Evolutionary conservation across 2,888 invertebrate species (phyloP), one percentile per base, ranked within the genome.

Genomic region (Drosophila quinaria): DNA sequence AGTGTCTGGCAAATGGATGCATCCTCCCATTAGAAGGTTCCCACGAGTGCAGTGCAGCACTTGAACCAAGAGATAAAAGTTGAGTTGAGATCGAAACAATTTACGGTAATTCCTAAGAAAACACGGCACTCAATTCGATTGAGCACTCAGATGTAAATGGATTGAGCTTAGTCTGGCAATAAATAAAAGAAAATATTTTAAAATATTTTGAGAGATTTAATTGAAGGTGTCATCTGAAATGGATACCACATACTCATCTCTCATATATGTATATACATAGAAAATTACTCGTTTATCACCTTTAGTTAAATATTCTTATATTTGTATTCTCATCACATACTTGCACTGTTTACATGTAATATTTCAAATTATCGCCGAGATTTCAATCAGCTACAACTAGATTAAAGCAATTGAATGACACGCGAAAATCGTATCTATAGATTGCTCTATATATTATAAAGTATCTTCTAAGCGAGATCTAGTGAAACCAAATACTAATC

Each of bases 11-110:
- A 73, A 78, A 49, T 65, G 76, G 25, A 15, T 58, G 52, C 58
- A 74, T 74, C 74, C 78, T 76, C 46, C 74, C 68, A 55, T 65
- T 56, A 60, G 69, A 55, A 54, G 78, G 42, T 76, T 76, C 75
- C 75, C 75, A 78, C 75, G 75, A 66, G 46, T 33, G 52, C 68
- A 66, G 46, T 33, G 52, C 68, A 59, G 49, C 59, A 56, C 59
- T 62, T 35, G 62, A 49, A 19, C n/a, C 54, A 49, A 58, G 61
- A 55, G 39, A 63, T n/a, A 19, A 39, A 19, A 25, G 25, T 6
- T 19, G 8, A 35, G 42, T 42, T 33, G 42, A 44, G 55, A 56
- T 56, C 61, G 15, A 60, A 59, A 51, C 61, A 62, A 49, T 70
- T 41, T 25, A 50, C 39, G 22, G 46, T 8, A 15, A 61, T 63